Evolutionary conservation across 2,797 vertebrate genomes (phyloP), one percentile per base, ranked within the genome.

Genomic region (Mormyrus hasselquistii): DNA sequence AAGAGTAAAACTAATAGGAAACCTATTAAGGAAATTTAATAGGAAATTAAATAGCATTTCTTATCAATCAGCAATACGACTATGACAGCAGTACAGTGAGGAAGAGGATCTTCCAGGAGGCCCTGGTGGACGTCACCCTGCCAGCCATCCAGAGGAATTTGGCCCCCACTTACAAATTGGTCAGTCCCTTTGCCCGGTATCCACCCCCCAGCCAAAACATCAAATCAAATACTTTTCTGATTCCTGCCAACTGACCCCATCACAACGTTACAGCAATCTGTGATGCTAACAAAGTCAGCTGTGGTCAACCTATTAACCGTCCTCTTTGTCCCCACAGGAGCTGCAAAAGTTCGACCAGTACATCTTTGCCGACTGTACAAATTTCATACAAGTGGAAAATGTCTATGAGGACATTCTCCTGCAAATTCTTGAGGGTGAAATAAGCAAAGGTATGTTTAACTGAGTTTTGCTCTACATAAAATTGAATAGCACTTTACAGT

Each of bases 81-180:
- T 96, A 99, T 0, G 97, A 99, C 93, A 98, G 97, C 95, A 97
- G 97, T 91, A 96, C 97, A 22, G 92, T 97, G 88, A 95, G 97
- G 92, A 98, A 96, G 96, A 96, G 93, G 93, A 95, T 99, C 90
- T 98, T 97, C 90, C 95, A 97, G 82, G 97, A 98, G 55, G 96
- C 96, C 0, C 92, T 99, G 90, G 94, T 98, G 92, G 96, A 98
- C 89, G 96, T 99, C 91, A 96, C 97, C 14, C 94, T 97, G 90
- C 97, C 98, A 14, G 96, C 95, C 9, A 92, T 99, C 92, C 95
- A 94, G 94, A 97, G 95, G 93, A 93, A 93, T 4, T 93, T 98
- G 95, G 97, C 97, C 2, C 94, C 94, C 90, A 92, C 91, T 0
- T 98, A 96, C 95, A 98, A 96, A 95, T 96, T 95, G 44, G 98